Percentiles rank a stretch among this genome's conserved stretches.
phyloP scores from a whole-genome alignment of 2,888 invertebrate species.

The Orchestes rusci region DNA sequence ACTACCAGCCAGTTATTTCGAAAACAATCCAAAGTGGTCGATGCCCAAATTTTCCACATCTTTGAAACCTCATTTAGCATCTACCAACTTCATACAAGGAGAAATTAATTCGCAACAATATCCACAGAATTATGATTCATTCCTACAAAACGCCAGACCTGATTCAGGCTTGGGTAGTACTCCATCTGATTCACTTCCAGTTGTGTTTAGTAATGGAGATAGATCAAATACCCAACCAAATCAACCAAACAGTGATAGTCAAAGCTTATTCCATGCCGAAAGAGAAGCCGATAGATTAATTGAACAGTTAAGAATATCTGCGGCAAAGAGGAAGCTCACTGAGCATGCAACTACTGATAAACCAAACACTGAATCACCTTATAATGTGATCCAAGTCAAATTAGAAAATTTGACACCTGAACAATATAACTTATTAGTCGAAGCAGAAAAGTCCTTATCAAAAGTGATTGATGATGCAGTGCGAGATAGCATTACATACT shows the following conservation, averaged over 20 bases:
- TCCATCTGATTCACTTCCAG: too few relatives aligned
- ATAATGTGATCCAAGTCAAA: slow-evolving; percentile 16
- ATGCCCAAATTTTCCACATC: too few relatives aligned
- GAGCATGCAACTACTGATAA: background rate
- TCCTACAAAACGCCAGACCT: too few relatives aligned
- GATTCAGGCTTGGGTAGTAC: too few relatives aligned
- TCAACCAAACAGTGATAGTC: slow-evolving; percentile 8
- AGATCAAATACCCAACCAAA: background rate
- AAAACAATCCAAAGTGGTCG: too few relatives aligned
- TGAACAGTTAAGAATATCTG: slow-evolving; percentile 12
- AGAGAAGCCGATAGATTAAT: slow-evolving; percentile 26
- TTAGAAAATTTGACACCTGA: slow-evolving; percentile 17
- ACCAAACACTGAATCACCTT: background rate
- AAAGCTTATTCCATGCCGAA: slow-evolving; percentile 24
- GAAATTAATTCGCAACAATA: slow-evolving; percentile 9
- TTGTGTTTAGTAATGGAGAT: background rate
- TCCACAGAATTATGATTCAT: too few relatives aligned
- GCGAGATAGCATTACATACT: slow-evolving; percentile 3
- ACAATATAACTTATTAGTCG: slow-evolving; percentile 11
- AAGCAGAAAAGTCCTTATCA: slow-evolving; percentile 13
- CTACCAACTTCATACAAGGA: slow-evolving; percentile 12
- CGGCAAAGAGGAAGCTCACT: background rate
- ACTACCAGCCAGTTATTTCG: too few relatives aligned
- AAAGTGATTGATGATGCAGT: slow-evolving; percentile 7
- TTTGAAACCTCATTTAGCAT: background rate